A percentile compares a stretch with the other conserved stretches of the same genome.
Conservation (phyloP, 2,888 invertebrate species). For the Pristionchus entomophagus region DNA sequence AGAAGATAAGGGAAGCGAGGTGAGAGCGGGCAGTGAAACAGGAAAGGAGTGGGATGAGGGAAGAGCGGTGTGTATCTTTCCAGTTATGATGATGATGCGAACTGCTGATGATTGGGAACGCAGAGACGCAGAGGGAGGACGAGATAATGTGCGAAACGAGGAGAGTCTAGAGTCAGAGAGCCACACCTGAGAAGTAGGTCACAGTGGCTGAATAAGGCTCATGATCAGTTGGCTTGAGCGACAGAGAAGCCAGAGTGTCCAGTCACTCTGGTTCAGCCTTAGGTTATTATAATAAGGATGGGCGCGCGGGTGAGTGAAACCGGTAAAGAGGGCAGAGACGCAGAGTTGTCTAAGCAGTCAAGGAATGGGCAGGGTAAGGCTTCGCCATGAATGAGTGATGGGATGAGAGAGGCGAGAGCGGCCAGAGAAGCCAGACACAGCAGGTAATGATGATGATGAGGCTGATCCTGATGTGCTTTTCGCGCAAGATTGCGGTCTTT, state of each 20-base stretch:
- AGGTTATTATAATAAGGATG: constrained; percentile 40
- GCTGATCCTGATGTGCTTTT: no score
- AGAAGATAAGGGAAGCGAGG: background rate
- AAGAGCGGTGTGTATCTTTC: background rate
- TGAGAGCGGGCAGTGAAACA: background rate
- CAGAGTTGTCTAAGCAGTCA: background rate
- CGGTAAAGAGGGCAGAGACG: constrained; percentile 38
- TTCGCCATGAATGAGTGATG: constrained; percentile 32
- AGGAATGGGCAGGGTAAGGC: background rate
- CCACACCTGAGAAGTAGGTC: constrained; percentile 17
- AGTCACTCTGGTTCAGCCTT: background rate
- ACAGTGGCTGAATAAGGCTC: constrained; percentile 3
- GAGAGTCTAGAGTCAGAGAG: background rate
- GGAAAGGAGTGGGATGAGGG: background rate
- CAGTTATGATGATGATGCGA: constrained; percentile 19
- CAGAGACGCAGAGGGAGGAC: constrained; percentile 34
- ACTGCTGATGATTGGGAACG: background rate
- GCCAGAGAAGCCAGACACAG: background rate
- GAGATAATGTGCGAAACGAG: background rate
- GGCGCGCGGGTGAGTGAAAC: background rate
- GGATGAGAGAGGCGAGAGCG: background rate
- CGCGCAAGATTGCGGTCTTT: no score
- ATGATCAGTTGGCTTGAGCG: background rate
- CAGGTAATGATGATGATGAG: background rate
- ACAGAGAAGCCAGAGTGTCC: background rate